Base-by-base conservation (phyloP, 1,140 invertebrate genomes). In the Drosophila rhopaloa region DNA sequence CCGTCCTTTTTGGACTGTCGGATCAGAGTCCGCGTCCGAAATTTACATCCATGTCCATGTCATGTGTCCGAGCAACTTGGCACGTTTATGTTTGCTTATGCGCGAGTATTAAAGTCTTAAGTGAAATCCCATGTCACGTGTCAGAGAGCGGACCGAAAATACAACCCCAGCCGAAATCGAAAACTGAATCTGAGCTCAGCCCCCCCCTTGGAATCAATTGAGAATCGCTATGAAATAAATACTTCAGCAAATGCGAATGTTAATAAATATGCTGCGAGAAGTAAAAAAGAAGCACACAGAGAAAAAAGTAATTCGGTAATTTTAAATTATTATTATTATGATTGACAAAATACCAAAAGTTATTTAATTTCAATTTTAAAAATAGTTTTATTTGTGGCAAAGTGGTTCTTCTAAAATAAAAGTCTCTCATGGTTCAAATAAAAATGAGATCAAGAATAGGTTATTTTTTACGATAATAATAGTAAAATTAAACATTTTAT, bases 111-210 rank as follows among this genome's bases (percentile, higher is more conserved):
- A 80, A 84, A 83, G 72, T 80, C 80, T 88, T 88, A 88, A 88
- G 83, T 88, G 83, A 88, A 88, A 88, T 88, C 83, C 83, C 83
- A 89, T 88, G 83, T 88, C 83, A 88, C 73, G 83, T 88, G 84
- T 88, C 83, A 88, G 66, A 76, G 71, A 79, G 63, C 71, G 53
- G 44, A 35, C 47, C 53, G 19, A 46, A 54, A 66, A 70, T 61
- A 76, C 63, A 59, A 44, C 47, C 40, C 24, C 55, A 65, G 58
- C 24, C 37, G 63, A 48, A 66, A 63, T 56, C 53, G 38, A 59
- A 81, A 68, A 47, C 54, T 47, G 65, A 62, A 24, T 24, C 24
- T 24, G 24, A 67, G 27, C 63, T 48, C 37, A n/a, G 43, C 19
- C 19, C 19, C 19, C 29, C n/a, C 48, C 40, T n/a, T 43, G 63